These are phyloP conservation scores for Leptoteleia sp. DNA, from an alignment of 1,140 invertebrate genomes.

Conservation along the genomic window DNA sequence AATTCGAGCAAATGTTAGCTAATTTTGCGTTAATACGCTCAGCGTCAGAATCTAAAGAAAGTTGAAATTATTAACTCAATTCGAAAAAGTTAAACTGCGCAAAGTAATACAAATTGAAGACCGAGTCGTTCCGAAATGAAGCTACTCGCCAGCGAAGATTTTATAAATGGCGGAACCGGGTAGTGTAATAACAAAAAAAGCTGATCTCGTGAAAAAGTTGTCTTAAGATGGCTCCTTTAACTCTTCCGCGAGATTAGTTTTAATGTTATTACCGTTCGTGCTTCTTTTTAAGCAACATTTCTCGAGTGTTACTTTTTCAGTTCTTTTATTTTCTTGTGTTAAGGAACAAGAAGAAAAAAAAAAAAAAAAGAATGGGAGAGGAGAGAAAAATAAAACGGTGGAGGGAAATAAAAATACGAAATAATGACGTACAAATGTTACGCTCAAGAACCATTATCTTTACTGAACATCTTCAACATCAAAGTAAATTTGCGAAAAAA, in stretches of 20 bases:
- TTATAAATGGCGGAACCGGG: constrained; percentile 24
- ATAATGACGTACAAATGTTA: too few relatives aligned
- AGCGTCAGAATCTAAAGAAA: not conserved
- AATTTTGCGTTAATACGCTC: constrained; percentile 8
- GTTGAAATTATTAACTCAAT: constrained; percentile 40
- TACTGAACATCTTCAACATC: too few relatives aligned
- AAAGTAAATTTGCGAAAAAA: too few relatives aligned
- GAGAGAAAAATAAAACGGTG: too few relatives aligned
- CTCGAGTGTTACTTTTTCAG: not conserved
- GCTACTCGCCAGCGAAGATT: constrained; percentile 13
- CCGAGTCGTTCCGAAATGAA: constrained; percentile 15
- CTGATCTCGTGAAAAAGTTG: constrained; percentile 29
- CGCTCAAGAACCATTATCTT: too few relatives aligned
- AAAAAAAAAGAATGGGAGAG: too few relatives aligned
- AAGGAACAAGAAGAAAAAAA: too few relatives aligned
- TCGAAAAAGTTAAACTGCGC: constrained; percentile 37
- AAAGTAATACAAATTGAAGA: constrained; percentile 42
- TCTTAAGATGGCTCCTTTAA: constrained; percentile 1
- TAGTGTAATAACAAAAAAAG: constrained; percentile 27
- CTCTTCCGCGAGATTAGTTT: constrained; percentile 17
- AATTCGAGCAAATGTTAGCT: not conserved
- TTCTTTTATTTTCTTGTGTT: not conserved
- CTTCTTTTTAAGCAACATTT: not conserved
- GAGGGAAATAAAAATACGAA: too few relatives aligned
- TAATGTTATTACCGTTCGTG: constrained; percentile 14